Percentiles rank a stretch among this genome's conserved stretches.
phyloP scores from a whole-genome alignment of 2,113 vertebrate species.

The Cheilinus undulatus region DNA sequence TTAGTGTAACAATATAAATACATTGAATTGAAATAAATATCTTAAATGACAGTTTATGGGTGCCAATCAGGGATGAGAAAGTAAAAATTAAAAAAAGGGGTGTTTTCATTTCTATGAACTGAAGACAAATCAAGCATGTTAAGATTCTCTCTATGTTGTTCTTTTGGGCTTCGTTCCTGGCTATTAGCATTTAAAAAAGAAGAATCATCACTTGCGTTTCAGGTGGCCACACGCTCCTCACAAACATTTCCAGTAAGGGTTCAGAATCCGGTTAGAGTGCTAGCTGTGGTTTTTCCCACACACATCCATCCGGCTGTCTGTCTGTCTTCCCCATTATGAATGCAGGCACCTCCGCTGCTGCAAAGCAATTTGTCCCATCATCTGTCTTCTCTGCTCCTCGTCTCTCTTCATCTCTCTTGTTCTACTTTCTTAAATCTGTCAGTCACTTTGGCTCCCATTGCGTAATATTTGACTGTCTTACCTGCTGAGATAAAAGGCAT shows the following conservation, averaged over 20 bases:
- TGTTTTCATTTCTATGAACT: background rate
- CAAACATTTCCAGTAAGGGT: constrained; percentile 73
- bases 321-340: constrained; percentile 56
- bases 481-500: background rate
- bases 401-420: constrained; percentile 10
- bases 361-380: constrained; percentile 48
- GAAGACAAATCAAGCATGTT: background rate
- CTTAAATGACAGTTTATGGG: too few species aligned
- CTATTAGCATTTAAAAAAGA: background rate
- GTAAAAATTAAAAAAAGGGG: too few species aligned
- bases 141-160: background rate
- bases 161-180: constrained; percentile 3
- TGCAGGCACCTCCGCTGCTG: constrained; percentile 44
- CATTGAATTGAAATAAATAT: too few species aligned
- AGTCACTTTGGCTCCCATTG: constrained; percentile 8
- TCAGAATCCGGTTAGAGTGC: constrained; percentile 62
- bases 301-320: constrained; percentile 30
- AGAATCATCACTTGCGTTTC: constrained; percentile 4
- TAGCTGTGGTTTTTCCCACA: constrained; percentile 63
- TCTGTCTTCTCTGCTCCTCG: constrained; percentile 22
- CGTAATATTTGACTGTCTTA: constrained; percentile 10
- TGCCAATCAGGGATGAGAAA: too few species aligned
- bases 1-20: too few species aligned
- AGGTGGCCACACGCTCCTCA: constrained; percentile 40
- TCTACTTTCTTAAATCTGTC: constrained; percentile 32